phyloP scores from a whole-genome alignment of 2,113 vertebrate species.

The Toxotes jaculatrix region DNA sequence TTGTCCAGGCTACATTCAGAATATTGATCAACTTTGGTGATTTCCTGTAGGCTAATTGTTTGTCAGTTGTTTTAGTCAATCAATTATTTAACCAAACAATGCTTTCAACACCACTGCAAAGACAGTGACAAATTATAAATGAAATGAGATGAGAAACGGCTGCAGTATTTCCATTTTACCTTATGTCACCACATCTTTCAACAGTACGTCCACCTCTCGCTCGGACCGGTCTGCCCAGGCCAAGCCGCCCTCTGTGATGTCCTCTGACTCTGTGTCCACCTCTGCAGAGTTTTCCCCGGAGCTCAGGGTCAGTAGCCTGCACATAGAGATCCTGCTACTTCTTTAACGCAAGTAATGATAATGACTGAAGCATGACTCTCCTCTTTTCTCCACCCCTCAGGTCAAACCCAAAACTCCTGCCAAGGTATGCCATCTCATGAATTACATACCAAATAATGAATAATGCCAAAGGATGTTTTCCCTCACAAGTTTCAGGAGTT shows the following conservation, averaged over 20 bases:
- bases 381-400: constrained; percentile 61
- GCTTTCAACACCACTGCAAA: no score
- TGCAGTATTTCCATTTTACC: not conserved
- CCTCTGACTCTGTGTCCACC: constrained; percentile 89
- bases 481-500: not conserved
- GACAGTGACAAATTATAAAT: not conserved
- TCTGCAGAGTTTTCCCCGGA: constrained; percentile 92
- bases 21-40: no score
- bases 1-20: no score
- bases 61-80: no score
- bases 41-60: no score
- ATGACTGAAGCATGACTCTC: not conserved
- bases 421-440: constrained; percentile 71
- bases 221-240: constrained; percentile 90
- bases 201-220: constrained; percentile 90
- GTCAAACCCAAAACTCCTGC: constrained; percentile 67
- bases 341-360: not conserved
- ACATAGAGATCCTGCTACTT: not conserved
- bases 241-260: constrained; percentile 86
- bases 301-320: constrained; percentile 85
- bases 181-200: constrained; percentile 49
- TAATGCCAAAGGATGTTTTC: not conserved
- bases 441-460: not conserved
- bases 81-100: not conserved
- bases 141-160: not conserved